phyloP scores from a whole-genome alignment of 1,140 invertebrate genomes.

The Hyposmocoma kahamanoa region DNA sequence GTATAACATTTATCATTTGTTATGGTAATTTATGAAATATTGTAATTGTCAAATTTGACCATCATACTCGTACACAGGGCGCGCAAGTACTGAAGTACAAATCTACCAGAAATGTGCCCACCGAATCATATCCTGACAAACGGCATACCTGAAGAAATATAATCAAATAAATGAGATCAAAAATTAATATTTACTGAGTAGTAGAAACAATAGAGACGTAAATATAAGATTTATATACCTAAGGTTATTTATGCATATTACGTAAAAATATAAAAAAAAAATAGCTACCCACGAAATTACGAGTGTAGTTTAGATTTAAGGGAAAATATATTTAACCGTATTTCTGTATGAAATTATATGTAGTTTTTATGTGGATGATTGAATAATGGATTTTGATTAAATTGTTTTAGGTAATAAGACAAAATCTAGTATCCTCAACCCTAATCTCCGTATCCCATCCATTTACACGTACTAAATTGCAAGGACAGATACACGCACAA shows the following conservation, averaged over 20 bases:
- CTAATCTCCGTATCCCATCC: not conserved
- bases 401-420: slow-evolving; percentile 54
- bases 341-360: slow-evolving; percentile 74
- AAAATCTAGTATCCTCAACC: slow-evolving; percentile 15
- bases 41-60: too few species aligned
- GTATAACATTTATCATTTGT: too few species aligned
- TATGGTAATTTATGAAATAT: too few species aligned
- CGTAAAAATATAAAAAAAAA: slow-evolving; percentile 66
- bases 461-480: too few species aligned
- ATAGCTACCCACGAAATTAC: slow-evolving; percentile 55
- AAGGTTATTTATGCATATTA: slow-evolving; percentile 65
- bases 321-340: slow-evolving; percentile 71
- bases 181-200: slow-evolving; percentile 59
- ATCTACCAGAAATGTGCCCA: too few species aligned
- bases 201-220: slow-evolving; percentile 44
- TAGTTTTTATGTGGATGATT: slow-evolving; percentile 71
- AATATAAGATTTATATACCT: slow-evolving; percentile 49
- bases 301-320: slow-evolving; percentile 64
- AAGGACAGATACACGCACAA: too few species aligned
- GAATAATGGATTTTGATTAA: slow-evolving; percentile 65
- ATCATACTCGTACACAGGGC: too few species aligned
- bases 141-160: slow-evolving; percentile 62
- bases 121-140: slow-evolving; percentile 60
- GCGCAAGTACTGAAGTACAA: too few species aligned
- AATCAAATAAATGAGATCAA: slow-evolving; percentile 46